phyloP scores from a whole-genome alignment of 2,797 vertebrate genomes.

The Neosalanx taihuensis region DNA sequence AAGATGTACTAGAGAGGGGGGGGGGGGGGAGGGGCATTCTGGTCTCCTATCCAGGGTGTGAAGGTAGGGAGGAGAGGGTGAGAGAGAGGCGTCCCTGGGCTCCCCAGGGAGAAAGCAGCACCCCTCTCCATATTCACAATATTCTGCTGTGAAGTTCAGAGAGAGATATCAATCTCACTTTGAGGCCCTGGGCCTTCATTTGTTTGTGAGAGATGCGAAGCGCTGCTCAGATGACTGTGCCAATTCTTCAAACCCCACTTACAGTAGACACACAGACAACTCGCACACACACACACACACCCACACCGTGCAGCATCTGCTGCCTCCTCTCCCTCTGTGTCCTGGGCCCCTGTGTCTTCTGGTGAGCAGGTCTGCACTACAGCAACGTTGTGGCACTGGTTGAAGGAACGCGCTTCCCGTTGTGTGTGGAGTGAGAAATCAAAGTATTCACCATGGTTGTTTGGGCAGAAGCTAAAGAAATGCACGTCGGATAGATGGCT shows the following conservation, averaged over 20 bases:
- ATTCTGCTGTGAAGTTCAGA: constrained; percentile 81
- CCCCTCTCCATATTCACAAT: constrained; percentile 85
- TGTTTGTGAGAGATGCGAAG: constrained; percentile 81
- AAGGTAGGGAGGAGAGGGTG: constrained; percentile 45
- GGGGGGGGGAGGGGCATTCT: constrained; percentile 52
- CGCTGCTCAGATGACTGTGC: constrained; percentile 77
- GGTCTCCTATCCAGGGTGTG: constrained; percentile 32
- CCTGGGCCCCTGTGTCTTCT: constrained; percentile 50
- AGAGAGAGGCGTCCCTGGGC: constrained; percentile 53
- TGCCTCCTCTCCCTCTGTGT: constrained; percentile 61
- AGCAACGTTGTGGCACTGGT: constrained; percentile 53
- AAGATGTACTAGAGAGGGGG: constrained; percentile 65
- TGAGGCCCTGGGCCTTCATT: constrained; percentile 81
- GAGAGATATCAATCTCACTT: constrained; percentile 94
- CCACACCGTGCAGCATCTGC: constrained; percentile 51
- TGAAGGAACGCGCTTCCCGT: constrained; percentile 60
- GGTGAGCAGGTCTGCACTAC: constrained; percentile 49
- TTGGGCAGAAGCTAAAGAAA: constrained; percentile 47
- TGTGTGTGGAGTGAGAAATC: constrained; percentile 54
- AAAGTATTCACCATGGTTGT: constrained; percentile 47
- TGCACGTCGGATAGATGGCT: constrained; percentile 42
- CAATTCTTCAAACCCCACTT: constrained; percentile 86
- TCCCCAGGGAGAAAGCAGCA: constrained; percentile 75
- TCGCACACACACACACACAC: constrained; percentile 29
- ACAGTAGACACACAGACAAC: constrained; percentile 65